Conservation (phyloP, 2,797 vertebrate genomes). For the Denticeps clupeoides region DNA sequence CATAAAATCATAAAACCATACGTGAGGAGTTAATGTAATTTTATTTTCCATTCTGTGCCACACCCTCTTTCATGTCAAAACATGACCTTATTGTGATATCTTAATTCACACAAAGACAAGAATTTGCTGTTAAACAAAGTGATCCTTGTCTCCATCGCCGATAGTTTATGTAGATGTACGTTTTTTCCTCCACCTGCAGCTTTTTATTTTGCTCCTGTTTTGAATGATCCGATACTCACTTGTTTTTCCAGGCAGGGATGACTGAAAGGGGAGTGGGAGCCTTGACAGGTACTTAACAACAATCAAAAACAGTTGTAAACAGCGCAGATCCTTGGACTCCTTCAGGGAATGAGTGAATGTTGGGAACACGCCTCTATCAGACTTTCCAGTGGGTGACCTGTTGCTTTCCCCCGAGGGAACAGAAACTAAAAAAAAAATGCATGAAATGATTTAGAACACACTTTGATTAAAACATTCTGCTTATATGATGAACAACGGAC, state of each 20-base stretch:
- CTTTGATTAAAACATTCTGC: background rate
- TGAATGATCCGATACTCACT: conserved; percentile 50
- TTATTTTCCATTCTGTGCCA: too few species aligned
- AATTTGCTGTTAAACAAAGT: conserved; percentile 22
- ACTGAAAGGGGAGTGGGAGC: conserved; percentile 40
- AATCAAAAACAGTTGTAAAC: conserved; percentile 58
- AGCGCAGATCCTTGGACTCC: conserved; percentile 39
- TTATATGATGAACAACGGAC: too few species aligned
- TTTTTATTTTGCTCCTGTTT: conserved; percentile 37
- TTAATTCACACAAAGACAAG: background rate
- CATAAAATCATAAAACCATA: too few species aligned
- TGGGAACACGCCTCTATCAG: conserved; percentile 48
- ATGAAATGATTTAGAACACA: conserved; percentile 36
- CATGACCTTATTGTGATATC: background rate
- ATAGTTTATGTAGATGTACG: conserved; percentile 28
- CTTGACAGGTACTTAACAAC: conserved; percentile 57
- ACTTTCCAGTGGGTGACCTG: conserved; percentile 51
- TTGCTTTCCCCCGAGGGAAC: conserved; percentile 35
- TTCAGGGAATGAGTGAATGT: conserved; percentile 37
- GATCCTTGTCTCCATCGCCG: conserved; percentile 27
- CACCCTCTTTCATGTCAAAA: too few species aligned
- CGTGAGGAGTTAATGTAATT: too few species aligned
- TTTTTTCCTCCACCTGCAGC: conserved; percentile 32
- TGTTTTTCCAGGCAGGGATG: conserved; percentile 49
- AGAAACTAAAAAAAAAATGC: conserved; percentile 13